Evolutionary conservation across 2,888 invertebrate genomes (phyloP), one percentile per base, ranked within the genome.

Genomic region (Acanthoscelides obtectus): DNA sequence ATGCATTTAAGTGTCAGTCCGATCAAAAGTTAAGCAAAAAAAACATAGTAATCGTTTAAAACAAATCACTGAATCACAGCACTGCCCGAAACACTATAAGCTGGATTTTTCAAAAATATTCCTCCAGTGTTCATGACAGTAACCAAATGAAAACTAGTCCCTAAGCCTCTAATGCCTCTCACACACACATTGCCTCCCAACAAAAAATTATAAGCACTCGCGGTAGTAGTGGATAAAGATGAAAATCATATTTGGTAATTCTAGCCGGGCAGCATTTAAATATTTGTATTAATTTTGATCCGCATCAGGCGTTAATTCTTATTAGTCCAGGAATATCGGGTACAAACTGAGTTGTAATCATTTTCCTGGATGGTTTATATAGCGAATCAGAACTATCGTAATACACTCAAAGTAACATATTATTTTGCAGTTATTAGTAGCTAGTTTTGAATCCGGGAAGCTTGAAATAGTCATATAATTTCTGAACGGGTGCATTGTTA

Each of bases 201-300:
- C 3, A 45, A 45, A 45, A 45, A 45, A 45, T 45, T 45, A 45
- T 45, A 45, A 25, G 17, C 45, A 45, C 45, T 45, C 17, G 45
- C 17, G 1, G 12, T 4, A 66, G 22, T n/a, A 66, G 63, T 71
- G 22, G 17, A 69, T 71, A 69, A 69, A 69, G 71, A 68, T 69
- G 68, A 71, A 71, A 71, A 66, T 71, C 69, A 71, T 67, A 22
- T 64, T 66, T 45, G 45, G 45, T 45, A 45, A 45, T 45, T 45
- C 45, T 45, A 45, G 45, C 45, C 45, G 45, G 45, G 45, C 12
- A 45, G 45, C 45, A 45, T 45, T 45, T 45, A 45, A 45, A 45
- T 45, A 45, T 45, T 45, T 45, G 45, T 45, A 45, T 45, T 45
- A 4, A 45, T 45, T 45, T 45, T 45, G 17, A 45, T 45, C 45